Base-by-base conservation (phyloP, 64 coral and sea anemone genomes). In the Stichodactyla mertensii region DNA sequence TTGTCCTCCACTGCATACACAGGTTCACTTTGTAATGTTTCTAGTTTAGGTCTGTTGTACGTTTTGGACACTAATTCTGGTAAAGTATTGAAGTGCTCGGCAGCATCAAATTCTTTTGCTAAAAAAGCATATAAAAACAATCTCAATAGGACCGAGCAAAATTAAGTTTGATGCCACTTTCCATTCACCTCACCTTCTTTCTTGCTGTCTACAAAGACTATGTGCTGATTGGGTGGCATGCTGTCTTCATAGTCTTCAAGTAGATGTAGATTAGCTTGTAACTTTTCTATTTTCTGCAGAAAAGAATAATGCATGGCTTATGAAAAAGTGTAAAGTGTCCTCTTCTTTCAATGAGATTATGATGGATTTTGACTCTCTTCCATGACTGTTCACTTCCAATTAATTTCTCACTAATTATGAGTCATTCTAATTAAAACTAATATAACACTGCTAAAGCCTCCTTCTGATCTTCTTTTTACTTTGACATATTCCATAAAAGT, bases 121-220 rank as follows among this genome's bases (percentile, higher is more conserved):
- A 54, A 84, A 90, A 51, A 52, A 85, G 2, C 58, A 59, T 66
- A 19, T 23, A 27, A 74, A 28, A 74, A 27, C 23, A 13, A 27
- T 19, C 59, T 16, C 14, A 61, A 61, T 16, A 18, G 14, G 10
- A 5, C 0, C 5, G 0, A 16, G 13, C 18, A 61, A 61, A 61
- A 61, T 15, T 16, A 61, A 13, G 19, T 16, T 61, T 16, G 3
- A 61, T n/a, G 19, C 19, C 62, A 6, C 22, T 66, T 66, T 9
- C 62, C 9, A 1, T 18, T 15, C 18, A 1, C 52, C 5, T 81
- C 31, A 92, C 90, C 97, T 85, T 99, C 97, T 87, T 92, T 92
- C 85, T 99, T 79, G 59, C 52, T 95, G 52, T 99, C 97, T 15
- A 99, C 93, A 91, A 99, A 99, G 78, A 99, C 74, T 5, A 92